Evolutionary conservation across 2,888 invertebrate genomes (phyloP), one percentile per base, ranked within the genome.

Genomic region (Thereva nobilitata): DNA sequence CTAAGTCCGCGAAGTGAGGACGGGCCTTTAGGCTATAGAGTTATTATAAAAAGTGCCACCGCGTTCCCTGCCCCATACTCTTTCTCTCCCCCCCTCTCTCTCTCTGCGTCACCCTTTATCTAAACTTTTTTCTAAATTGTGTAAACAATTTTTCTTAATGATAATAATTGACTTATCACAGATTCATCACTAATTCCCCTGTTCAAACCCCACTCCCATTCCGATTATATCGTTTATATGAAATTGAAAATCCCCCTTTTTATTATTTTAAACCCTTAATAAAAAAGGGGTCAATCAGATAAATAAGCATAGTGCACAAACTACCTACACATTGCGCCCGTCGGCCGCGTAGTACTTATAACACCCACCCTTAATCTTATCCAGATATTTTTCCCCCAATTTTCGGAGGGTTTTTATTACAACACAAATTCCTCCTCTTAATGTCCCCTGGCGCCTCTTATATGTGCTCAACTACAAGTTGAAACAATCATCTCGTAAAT

Each of bases 401-500:
- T 23, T 23, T 23, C 23, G 23, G 23, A 23, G 23, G 23, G 23
- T 23, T 23, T 23, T 23, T 23, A 23, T 23, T 23, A 23, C 23
- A 23, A 23, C 23, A 23, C 23, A 23, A 23, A 23, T 23, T 23
- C 23, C 23, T 2, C 1, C 23, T 23, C 23, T 23, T 23, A 23
- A 23, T 23, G 23, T 23, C 23, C 23, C 23, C 23, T 23, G 23
- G 23, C 23, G 23, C 23, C 23, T 23, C 23, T 23, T 23, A 23
- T 23, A 2, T 23, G 23, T 23, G 23, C 23, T 23, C 23, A 23
- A 23, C 23, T 23, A 23, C 23, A 23, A 23, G 23, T 23, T 23
- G 23, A 61, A 50, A 41, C 50, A 61, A 61, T 61, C 61, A 61
- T 50, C 50, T 61, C 61, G 61, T 61, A 61, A 61, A 50, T n/a